Conservation (phyloP, 2,888 invertebrate species). For the Sesia apiformis region DNA sequence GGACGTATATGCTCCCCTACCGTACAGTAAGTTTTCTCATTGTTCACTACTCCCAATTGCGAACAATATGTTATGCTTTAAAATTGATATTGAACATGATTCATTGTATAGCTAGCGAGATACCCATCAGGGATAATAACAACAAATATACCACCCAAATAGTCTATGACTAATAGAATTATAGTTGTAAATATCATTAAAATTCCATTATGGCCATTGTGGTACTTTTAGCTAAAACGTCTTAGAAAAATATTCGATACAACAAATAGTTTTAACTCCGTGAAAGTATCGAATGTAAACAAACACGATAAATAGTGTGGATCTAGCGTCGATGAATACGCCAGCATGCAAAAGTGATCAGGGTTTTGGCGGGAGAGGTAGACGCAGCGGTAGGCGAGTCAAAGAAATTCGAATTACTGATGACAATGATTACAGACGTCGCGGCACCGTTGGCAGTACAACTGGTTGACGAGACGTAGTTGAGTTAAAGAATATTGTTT, state of each 20-base stretch:
- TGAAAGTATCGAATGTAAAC: not conserved
- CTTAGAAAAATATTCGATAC: no score
- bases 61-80: not conserved
- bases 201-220: no score
- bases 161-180: no score
- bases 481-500: not conserved
- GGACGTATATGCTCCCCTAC: conserved; percentile 82
- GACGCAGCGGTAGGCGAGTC: conserved; percentile 18
- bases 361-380: conserved; percentile 39
- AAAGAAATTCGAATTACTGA: conserved; percentile 35
- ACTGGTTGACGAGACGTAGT: not conserved
- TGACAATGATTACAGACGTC: conserved; percentile 42
- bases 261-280: no score
- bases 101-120: no score
- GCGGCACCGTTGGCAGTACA: conserved; percentile 21
- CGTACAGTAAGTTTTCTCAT: conserved; percentile 79
- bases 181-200: no score
- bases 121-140: no score
- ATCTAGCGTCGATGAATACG: not conserved
- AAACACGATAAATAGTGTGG: not conserved
- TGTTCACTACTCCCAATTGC: conserved; percentile 18
- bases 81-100: no score
- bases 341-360: conserved; percentile 13
- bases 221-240: no score
- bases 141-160: no score